Evolutionary conservation across 2,113 vertebrate genomes (phyloP).

Genomic region (Cephalophus harveyi): DNA sequence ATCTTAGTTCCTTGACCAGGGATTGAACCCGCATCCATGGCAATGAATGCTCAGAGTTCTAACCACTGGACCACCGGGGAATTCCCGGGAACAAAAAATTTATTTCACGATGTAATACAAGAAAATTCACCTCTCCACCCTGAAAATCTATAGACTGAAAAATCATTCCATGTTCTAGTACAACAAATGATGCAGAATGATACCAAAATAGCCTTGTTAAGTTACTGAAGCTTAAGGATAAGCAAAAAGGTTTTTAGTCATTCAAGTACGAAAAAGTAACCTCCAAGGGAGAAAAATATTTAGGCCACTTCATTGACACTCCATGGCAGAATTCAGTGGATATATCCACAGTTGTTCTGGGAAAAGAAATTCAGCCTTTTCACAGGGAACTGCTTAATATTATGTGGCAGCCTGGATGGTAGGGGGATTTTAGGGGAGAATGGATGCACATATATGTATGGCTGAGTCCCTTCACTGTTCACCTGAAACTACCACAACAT

Average conservation of each 20-base stretch:
- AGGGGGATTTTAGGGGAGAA: not conserved
- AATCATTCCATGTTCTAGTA: not conserved
- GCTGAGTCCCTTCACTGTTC: not conserved
- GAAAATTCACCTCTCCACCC: not conserved
- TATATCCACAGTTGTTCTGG: not conserved
- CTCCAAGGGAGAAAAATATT: not conserved
- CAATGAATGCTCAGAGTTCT: not conserved
- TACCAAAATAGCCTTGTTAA: not conserved
- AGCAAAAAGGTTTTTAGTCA: not conserved
- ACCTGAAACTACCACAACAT: not conserved
- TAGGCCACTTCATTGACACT: not conserved
- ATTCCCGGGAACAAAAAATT: not conserved
- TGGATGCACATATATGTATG: not conserved
- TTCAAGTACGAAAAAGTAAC: not conserved
- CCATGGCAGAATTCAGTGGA: not conserved
- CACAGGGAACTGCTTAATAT: not conserved
- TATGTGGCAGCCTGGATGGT: not conserved
- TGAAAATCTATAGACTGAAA: not conserved
- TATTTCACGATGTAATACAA: not conserved
- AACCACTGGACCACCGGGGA: fast-evolving
- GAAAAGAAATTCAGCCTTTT: not conserved
- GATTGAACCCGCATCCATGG: not conserved
- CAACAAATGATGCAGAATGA: not conserved
- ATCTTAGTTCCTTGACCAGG: not conserved
- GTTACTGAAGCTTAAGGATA: not conserved